phyloP scores from a whole-genome alignment of 1,140 invertebrate genomes.

The Trichonephila clavipes region DNA sequence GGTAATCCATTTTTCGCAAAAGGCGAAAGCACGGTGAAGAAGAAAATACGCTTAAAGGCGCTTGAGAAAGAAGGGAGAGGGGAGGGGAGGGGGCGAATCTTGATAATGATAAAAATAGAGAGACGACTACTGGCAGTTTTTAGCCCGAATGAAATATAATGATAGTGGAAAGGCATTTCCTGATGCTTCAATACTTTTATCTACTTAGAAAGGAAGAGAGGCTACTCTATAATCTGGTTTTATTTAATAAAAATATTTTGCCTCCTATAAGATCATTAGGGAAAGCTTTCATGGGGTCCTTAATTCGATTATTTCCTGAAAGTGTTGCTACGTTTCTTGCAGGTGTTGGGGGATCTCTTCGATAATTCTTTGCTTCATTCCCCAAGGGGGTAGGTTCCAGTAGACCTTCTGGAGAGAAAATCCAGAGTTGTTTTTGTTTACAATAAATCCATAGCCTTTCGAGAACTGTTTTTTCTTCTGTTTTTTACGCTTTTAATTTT shows the following conservation, averaged over 20 bases:
- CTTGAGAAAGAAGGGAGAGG: neutral
- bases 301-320: slow-evolving; percentile 71
- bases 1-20: slow-evolving; percentile 71
- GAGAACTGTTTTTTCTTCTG: neutral
- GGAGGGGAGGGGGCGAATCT: slow-evolving; percentile 2
- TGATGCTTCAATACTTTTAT: slow-evolving; percentile 74
- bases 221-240: slow-evolving; percentile 69
- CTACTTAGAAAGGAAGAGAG: slow-evolving; percentile 40
- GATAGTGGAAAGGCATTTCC: slow-evolving; percentile 49
- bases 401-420: neutral
- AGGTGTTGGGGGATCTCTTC: slow-evolving; percentile 61
- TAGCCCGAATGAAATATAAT: slow-evolving; percentile 75
- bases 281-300: slow-evolving; percentile 47
- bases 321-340: slow-evolving; percentile 48
- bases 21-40: neutral
- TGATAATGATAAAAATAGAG: slow-evolving; percentile 76
- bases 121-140: slow-evolving; percentile 55
- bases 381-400: neutral
- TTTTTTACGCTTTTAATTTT: neutral
- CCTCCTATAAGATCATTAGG: slow-evolving; percentile 70
- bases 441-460: neutral
- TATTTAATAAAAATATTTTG: slow-evolving; percentile 77
- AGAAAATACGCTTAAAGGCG: slow-evolving; percentile 60
- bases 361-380: neutral
- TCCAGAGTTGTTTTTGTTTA: neutral